Percentiles rank a stretch among this genome's conserved stretches.
Evolutionary conservation across 2,113 vertebrate genomes (phyloP).

Genomic region (Actenoides hombroni): DNA sequence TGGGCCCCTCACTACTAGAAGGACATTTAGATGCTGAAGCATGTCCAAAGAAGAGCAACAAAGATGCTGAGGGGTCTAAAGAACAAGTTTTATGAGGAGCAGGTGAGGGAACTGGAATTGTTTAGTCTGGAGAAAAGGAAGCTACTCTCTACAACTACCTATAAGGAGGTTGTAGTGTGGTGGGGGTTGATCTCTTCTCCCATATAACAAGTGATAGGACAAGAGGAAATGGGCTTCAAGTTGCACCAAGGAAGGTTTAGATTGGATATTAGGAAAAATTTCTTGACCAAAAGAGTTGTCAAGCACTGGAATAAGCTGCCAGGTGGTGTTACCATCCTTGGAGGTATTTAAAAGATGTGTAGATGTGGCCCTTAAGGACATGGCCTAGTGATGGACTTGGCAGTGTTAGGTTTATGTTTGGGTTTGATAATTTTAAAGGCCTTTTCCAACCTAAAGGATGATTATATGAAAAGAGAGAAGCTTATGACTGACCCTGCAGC

Average conservation of each 20-base stretch:
- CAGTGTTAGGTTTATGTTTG: neutral
- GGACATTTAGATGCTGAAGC: fast-evolving
- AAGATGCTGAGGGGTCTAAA: neutral
- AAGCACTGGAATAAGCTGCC: neutral
- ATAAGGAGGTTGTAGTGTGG: neutral
- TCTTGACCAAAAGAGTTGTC: neutral
- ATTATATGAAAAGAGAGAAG: neutral
- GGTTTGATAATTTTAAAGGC: neutral
- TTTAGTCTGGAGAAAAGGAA: neutral
- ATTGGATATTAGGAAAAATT: neutral
- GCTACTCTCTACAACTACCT: neutral
- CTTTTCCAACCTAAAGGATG: neutral
- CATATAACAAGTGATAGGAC: neutral
- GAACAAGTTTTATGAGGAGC: too few species aligned
- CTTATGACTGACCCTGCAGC: neutral
- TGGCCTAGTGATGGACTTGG: neutral
- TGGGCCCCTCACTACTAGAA: neutral
- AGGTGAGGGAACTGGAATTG: neutral
- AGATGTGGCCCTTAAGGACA: neutral
- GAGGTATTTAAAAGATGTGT: neutral
- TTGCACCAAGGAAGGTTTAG: neutral
- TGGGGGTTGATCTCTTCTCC: fast-evolving
- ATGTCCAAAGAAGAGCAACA: fast-evolving
- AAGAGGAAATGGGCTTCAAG: neutral
- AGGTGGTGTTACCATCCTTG: too few species aligned